Conservation (phyloP, 2,888 invertebrate genomes). For the Andrena marginata region DNA sequence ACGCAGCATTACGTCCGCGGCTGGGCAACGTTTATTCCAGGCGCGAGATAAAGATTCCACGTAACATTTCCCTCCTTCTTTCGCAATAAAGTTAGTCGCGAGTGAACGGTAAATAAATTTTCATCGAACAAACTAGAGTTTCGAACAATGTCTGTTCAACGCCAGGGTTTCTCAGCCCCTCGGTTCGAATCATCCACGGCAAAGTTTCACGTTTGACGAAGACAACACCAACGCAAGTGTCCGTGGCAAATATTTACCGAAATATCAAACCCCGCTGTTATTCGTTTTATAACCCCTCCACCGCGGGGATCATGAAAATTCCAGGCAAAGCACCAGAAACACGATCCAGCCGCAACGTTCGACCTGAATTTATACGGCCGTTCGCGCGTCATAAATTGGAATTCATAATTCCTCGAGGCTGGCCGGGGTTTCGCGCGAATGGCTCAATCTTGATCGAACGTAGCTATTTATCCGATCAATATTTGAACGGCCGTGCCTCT, state of each 20-base stretch:
- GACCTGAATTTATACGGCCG: constrained; percentile 10
- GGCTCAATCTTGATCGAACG: not conserved
- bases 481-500: not conserved
- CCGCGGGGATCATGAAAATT: not conserved
- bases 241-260: no score
- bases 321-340: not conserved
- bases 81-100: no score
- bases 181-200: no score
- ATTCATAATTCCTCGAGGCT: constrained; percentile 11
- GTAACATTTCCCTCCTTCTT: not conserved
- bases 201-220: no score
- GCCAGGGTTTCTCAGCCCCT: no score
- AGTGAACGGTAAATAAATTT: no score
- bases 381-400: constrained; percentile 20
- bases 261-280: not conserved
- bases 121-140: no score
- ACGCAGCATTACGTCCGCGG: not conserved
- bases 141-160: no score
- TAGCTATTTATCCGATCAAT: constrained; percentile 17
- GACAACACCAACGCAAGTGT: no score
- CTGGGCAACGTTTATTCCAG: not conserved
- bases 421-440: not conserved
- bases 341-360: not conserved
- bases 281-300: not conserved
- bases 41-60: no score